These are phyloP conservation scores for Riptortus pedestris DNA, from an alignment of 1,140 invertebrate species.

Conservation along the genomic window DNA sequence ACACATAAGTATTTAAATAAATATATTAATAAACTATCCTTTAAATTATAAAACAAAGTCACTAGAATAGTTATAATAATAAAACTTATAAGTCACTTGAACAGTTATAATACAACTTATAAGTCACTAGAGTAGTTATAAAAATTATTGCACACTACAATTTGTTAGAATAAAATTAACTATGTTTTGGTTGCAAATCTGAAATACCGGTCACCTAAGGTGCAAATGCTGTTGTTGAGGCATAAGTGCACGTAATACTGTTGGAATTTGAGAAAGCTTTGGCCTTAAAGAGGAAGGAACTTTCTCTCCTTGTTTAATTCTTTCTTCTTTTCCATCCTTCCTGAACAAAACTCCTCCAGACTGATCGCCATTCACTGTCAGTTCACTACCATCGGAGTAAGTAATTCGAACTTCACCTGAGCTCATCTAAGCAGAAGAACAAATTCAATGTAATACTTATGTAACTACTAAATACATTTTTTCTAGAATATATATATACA, in stretches of 20 bases:
- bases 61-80: no score
- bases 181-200: no score
- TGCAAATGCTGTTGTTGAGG: background rate
- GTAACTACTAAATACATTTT: background rate
- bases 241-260: constrained; percentile 4
- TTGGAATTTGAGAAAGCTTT: constrained; percentile 18
- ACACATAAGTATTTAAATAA: no score
- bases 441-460: background rate
- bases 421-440: background rate
- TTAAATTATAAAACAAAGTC: no score
- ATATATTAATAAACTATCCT: no score
- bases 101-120: no score
- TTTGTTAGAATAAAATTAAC: no score
- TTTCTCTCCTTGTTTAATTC: constrained; percentile 1
- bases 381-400: constrained; percentile 14
- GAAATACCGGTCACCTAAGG: constrained; percentile 14
- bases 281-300: constrained; percentile 11
- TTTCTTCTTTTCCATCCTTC: background rate
- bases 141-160: no score
- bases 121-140: no score
- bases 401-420: constrained; percentile 16
- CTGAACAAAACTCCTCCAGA: background rate
- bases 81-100: no score
- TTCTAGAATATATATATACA: no score
- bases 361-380: constrained; percentile 15